Evolutionary conservation across 1,140 invertebrate genomes (phyloP), one percentile per base, ranked within the genome.

Genomic region (Ostrea denselamellosa): DNA sequence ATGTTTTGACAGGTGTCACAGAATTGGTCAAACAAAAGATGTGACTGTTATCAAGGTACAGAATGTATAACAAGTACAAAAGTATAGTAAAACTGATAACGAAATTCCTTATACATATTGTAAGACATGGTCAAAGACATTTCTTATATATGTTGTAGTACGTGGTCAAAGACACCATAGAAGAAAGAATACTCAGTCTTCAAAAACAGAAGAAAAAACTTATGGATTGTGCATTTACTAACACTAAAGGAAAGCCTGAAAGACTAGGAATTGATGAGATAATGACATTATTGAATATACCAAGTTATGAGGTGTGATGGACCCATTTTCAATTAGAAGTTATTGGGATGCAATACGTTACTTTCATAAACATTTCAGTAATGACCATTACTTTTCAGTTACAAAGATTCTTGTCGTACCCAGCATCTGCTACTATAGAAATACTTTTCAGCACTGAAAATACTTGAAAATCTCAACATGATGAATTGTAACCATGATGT

Each of bases 1-100:
- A 62, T 92, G 92, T 83, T 92, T 91, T 91, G 92, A 92, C 85
- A 87, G 92, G 56, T 91, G 90, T 91, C 91, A 92, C 81, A 89
- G 91, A 85, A 87, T 93, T 8, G 92, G 92, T 68, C 92, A 93
- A 86, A 93, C 89, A n/a, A 90, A 71, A 81, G 91, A 92, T 89
- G 92, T 93, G 17, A 90, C 89, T n/a, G 89, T 93, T 8, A 93
- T 91, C 34, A 92, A 92, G 91, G 92, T 93, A 44, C 34, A 88
- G 56, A 17, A 62, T 7, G 17, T 62, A 19, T 19, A 62, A 19
- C 14, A 19, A 19, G 56, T 62, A 62, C 56, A 62, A 62, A 1
- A 62, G n/a, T 7, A 62, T 19, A 19, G 56, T 62, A 19, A 1
- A 62, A 62, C 56, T 44, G n/a, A 62, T 10, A 53, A 53, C 10